Base-by-base conservation (phyloP, 2,888 invertebrate species). In the Acronicta alni region DNA sequence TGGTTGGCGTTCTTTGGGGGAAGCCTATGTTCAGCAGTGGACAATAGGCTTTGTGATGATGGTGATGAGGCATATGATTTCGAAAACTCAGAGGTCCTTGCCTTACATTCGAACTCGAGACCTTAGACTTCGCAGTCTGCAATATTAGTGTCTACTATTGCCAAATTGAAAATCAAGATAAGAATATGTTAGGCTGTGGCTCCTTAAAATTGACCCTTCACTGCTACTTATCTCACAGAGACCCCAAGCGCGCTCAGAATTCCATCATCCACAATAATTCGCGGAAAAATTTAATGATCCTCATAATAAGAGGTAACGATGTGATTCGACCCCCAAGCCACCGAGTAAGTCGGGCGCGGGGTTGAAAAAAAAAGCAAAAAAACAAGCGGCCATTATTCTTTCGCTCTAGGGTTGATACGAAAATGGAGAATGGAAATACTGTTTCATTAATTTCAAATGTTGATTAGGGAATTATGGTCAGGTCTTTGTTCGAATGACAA, bases 251-350 rank as follows among this genome's bases (percentile, higher is more conserved):
- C 43, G 16, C 39, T 16, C 23, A 26, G 41, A 43, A 53, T 32
- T 62, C 20, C 41, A 46, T 39, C 48, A 68, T 51, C 32, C 30
- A 42, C 53, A 72, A 69, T 57, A 61, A 76, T 65, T 72, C 52
- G 41, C 52, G 17, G 43, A 73, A 73, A 73, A 74, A 74, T 72
- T 61, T 77, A 75, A 77, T 68, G 79, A 64, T 48, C 55, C 69
- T 58, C 51, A 37, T 78, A 75, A 73, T 68, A 48, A 62, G 54
- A 64, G 63, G 56, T 65, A 73, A 75, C 75, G 66, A 68, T 52
- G 66, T 55, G 64, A 58, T 67, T 54, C 62, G 41, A 57, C 63
- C 55, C 41, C 58, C 16, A 30, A 54, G 35, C 38, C 44, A 58
- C 46, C 35, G 45, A 47, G 1, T 42, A 4, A 45, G 43, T 35